Base-by-base conservation (phyloP, 2,888 invertebrate species). In the Drosophila niveifrons region DNA sequence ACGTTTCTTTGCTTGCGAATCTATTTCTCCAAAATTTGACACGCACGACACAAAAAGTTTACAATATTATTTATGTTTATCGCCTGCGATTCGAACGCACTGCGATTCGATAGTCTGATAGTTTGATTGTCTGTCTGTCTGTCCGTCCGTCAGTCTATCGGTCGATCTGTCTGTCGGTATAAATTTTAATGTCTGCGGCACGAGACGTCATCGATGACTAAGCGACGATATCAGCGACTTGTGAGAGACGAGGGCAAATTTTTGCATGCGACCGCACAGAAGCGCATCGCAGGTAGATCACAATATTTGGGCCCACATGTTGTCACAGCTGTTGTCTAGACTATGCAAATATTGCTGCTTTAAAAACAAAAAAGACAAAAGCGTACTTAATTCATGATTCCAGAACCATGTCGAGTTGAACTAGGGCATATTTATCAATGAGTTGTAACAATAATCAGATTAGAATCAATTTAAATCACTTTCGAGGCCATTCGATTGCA, bases 141-240 rank as follows among this genome's bases (percentile, higher is more conserved):
- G 57, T 57, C 52, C 2, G 62, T 57, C 43, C 11, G 56, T 56
- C 39, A 4, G 56, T 62, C 36, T 2, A 17, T 51, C 46, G 4
- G 29, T 59, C 50, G 51, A 15, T 46, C 18, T 9, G 48, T 53
- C 28, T 29, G 11, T 17, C 11, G 31, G 36, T 39, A n/a, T 39
- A 15, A 18, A 18, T 44, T 44, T 18, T 44, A 17, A 68, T 71
- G 80, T 71, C 76, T 66, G 72, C 59, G 44, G 62, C 70, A 66
- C 82, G 71, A 82, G 66, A 79, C 82, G 82, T 82, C 82, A 82
- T 82, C 67, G 82, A 79, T 88, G 82, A 82, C 85, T 82, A 88
- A 88, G 53, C 17, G 64, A 17, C 13, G 46, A 52, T 17, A 44
- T 41, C 39, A 47, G 66, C 65, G 52, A 67, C 23, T 23, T 58